Conservation (phyloP, 2,113 vertebrate genomes). For the Urocitellus parryii region DNA sequence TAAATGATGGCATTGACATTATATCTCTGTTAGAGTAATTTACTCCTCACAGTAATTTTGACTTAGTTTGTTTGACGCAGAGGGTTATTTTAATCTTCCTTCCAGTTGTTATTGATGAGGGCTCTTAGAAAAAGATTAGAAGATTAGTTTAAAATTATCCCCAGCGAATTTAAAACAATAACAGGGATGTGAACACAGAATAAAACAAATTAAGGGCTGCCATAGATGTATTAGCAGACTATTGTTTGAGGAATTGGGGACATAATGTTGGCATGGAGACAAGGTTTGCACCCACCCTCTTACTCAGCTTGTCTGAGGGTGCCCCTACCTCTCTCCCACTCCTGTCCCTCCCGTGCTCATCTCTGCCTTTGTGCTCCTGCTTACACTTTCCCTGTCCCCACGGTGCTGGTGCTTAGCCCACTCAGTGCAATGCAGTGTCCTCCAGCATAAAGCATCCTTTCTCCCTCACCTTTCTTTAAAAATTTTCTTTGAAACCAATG, state of each 20-base stretch:
- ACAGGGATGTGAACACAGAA: constrained; percentile 80
- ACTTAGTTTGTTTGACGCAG: constrained; percentile 88
- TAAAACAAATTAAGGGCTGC: constrained; percentile 85
- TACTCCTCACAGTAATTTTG: constrained; percentile 87
- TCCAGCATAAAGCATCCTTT: neutral
- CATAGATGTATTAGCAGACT: constrained; percentile 82
- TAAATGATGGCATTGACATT: constrained; percentile 85
- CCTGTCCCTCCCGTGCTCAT: neutral
- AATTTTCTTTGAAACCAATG: neutral
- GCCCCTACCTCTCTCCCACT: neutral
- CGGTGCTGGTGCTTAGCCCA: neutral
- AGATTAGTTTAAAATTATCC: constrained; percentile 89
- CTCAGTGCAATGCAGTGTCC: neutral
- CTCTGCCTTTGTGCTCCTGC: neutral
- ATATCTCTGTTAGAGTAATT: constrained; percentile 86
- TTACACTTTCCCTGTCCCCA: neutral
- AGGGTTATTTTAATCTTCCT: constrained; percentile 89
- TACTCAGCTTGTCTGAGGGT: neutral
- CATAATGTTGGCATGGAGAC: constrained; percentile 10
- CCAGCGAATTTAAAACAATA: constrained; percentile 88
- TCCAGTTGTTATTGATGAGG: constrained; percentile 89
- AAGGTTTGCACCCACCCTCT: neutral
- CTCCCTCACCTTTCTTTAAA: neutral
- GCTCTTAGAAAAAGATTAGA: constrained; percentile 86
- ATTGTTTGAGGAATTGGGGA: constrained; percentile 60